Percentiles rank a stretch among this genome's conserved stretches.
Evolutionary conservation across 1,140 invertebrate genomes (phyloP).

Genomic region (Orius laevigatus): DNA sequence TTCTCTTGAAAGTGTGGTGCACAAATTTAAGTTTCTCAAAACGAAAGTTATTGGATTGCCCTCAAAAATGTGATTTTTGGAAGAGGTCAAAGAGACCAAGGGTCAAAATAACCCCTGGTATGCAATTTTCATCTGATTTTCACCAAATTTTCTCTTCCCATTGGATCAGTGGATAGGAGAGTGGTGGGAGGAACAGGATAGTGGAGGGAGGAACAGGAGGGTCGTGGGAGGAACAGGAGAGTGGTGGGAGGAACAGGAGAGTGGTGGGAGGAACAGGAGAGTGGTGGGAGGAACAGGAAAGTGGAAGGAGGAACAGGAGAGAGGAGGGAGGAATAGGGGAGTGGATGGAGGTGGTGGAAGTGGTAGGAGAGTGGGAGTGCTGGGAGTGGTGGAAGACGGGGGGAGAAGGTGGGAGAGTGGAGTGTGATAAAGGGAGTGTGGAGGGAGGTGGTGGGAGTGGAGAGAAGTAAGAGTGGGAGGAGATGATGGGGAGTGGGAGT

Average conservation of each 20-base stretch:
- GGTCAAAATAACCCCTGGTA: too few relatives aligned
- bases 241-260: background rate
- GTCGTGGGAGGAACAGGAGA: background rate
- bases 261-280: background rate
- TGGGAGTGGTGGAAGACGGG: background rate
- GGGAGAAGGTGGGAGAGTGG: background rate
- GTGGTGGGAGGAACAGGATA: background rate
- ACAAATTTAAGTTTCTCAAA: too few relatives aligned
- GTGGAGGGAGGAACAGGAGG: background rate
- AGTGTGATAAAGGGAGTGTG: background rate
- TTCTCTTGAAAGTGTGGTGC: too few relatives aligned
- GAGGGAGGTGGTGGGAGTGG: background rate
- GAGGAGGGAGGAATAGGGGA: background rate
- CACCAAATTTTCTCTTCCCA: too few relatives aligned
- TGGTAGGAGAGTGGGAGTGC: background rate
- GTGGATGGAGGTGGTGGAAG: background rate
- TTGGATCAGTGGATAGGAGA: too few relatives aligned
- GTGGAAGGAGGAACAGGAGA: background rate
- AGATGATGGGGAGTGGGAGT: constrained; percentile 3
- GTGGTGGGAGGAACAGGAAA: background rate
- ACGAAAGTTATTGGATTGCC: too few relatives aligned
- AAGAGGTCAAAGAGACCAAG: too few relatives aligned
- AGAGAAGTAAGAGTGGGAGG: constrained; percentile 2
- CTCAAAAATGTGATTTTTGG: too few relatives aligned
- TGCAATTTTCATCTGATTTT: too few relatives aligned